Base-by-base conservation (phyloP, 2,888 invertebrate genomes). In the Leuctra nigra region DNA sequence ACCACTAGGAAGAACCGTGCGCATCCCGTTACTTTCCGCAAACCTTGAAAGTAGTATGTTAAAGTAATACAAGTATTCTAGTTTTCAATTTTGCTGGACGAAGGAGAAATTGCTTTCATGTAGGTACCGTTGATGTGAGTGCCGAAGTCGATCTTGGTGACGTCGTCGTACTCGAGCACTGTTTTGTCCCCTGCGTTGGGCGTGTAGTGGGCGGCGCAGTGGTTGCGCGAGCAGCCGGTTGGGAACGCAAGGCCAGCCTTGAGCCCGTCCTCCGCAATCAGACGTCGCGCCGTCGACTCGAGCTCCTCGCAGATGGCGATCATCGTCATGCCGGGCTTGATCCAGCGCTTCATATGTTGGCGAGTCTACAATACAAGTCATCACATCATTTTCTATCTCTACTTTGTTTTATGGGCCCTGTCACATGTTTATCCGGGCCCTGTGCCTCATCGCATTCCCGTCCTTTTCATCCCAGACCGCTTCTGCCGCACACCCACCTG, bases 281-380 rank as follows among this genome's bases (percentile, higher is more conserved):
- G 75, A 66, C 84, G 86, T 24, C 99, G 82, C 2, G 96, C 91
- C 4, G 91, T 94, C 16, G 84, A 84, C 72, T 99, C 99, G 55
- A 99, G 75, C 68, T 95, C 93, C 70, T 98, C 96, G 71, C 96
- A 97, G 64, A 99, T 98, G 72, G 98, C 84, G 66, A 97, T 95
- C 97, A 99, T 98, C 0, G 89, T 91, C 95, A 98, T 96, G 55
- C 98, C 99, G 0, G 99, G 96, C 73, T 96, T 95, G 41, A 99
- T 91, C 83, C 87, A 95, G 56, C 86, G 83, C 69, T 88, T 88
- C 71, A 99, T 96, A 68, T 95, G 85, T 69, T 91, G 82, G 53
- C 96, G 79, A 13, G 95, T 96, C 83, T 91, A 73, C 48, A 29
- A 29, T 11, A 11, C 29, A 29, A 29, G 29, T n/a, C 29, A 6